Base-by-base conservation (phyloP, 2,888 invertebrate species). In the Uloborus plumipes region DNA sequence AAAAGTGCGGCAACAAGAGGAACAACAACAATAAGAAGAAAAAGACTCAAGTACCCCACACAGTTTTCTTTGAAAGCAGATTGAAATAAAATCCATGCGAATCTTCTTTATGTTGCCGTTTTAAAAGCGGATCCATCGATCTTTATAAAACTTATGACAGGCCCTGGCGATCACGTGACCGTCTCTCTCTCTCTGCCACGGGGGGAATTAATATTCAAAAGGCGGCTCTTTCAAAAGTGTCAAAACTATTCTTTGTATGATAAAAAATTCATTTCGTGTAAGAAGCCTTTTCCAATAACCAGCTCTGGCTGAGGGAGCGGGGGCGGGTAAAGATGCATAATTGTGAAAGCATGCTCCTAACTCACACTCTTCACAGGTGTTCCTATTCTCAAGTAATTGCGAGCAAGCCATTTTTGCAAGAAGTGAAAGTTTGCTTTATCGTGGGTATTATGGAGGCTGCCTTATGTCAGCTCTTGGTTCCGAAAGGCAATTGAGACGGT, bases 231-330 rank as follows among this genome's bases (percentile, higher is more conserved):
- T 53, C 62, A 67, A 80, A 80, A 80, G 74, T 69, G 70, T 74
- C 80, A 80, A 74, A 80, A 80, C 47, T 80, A 67, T 73, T 80
- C 74, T 70, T 64, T 50, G 47, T 62, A 22, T 49, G 58, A 80
- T 80, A 74, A 80, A 80, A 80, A 80, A 80, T 74, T 74, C 64
- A 74, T 80, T 62, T 18, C 67, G 51, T 64, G 80, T 69, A 80
- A 74, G 58, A 72, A 72, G 66, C 65, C 59, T n/a, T 65, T 71
- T 70, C 77, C 77, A 77, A 77, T 77, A 77, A 77, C 69, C 26
- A 39, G 65, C 18, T n/a, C 26, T 39, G 53, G 22, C 70, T 55
- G 71, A 77, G 62, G 64, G 65, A 49, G 39, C 9, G 70, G 76
- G 64, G 39, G 64, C 55, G 64, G 18, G 16, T 66, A 72, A 78